Conservation (phyloP, 2,888 invertebrate species). For the Gonocerus acuteangulatus region DNA sequence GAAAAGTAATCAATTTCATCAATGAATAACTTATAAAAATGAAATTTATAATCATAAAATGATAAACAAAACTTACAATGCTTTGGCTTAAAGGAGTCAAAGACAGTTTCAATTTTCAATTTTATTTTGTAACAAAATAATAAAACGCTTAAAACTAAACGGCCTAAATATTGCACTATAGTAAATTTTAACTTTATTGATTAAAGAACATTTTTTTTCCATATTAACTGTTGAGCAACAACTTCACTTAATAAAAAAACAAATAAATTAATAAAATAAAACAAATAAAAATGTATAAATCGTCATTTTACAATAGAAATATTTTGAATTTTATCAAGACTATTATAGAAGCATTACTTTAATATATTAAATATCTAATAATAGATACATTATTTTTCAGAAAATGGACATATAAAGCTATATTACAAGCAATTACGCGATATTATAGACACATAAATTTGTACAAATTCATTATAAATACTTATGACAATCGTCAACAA, state of each 20-base stretch:
- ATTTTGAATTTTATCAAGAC: slow-evolving; percentile 5
- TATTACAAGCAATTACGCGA: slow-evolving; percentile 20
- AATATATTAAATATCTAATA: slow-evolving; percentile 6
- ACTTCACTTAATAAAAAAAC: slow-evolving; percentile 6
- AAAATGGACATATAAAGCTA: slow-evolving; percentile 27
- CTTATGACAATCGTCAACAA: slow-evolving; percentile 17
- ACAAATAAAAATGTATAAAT: slow-evolving; percentile 2
- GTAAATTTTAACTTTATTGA: background rate
- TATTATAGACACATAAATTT: slow-evolving; percentile 24
- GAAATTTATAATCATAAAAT: background rate
- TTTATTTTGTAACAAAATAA: background rate
- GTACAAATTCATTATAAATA: slow-evolving; percentile 27
- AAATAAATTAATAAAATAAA: slow-evolving; percentile 12
- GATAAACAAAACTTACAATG: background rate
- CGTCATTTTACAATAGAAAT: background rate
- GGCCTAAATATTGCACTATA: slow-evolving; percentile 16
- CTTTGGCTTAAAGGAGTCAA: slow-evolving; percentile 1
- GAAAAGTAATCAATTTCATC: background rate
- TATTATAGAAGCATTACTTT: slow-evolving; percentile 15
- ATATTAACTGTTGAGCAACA: slow-evolving; percentile 19
- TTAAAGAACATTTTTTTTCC: background rate
- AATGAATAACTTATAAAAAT: background rate
- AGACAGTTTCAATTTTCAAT: background rate
- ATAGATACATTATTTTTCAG: slow-evolving; percentile 13
- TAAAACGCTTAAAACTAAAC: slow-evolving; percentile 20